Percentiles rank a stretch among this genome's conserved stretches.
These are phyloP conservation scores for Euschistus heros DNA, from an alignment of 1,140 invertebrate species.

Conservation along the genomic window DNA sequence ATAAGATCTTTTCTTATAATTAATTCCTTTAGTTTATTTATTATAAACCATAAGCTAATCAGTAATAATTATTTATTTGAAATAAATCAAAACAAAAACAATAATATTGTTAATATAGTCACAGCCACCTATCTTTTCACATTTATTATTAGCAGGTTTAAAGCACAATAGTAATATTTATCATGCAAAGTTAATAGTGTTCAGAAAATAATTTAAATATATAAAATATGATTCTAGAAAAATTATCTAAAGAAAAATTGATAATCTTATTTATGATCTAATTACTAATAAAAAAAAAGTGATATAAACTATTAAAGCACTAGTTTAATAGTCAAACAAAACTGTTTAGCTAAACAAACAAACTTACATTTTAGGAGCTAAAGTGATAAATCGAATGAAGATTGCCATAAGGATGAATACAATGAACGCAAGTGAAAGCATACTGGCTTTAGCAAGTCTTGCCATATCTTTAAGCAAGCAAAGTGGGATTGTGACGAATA, in stretches of 20 bases:
- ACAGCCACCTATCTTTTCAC: too few relatives aligned
- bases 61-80: too few relatives aligned
- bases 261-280: background rate
- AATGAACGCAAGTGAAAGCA: slow-evolving; percentile 65
- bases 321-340: slow-evolving; percentile 8
- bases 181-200: background rate
- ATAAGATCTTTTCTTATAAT: too few relatives aligned
- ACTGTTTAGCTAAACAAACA: slow-evolving; percentile 22
- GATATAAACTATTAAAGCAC: background rate
- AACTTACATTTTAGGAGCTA: slow-evolving; percentile 50
- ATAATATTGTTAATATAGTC: too few relatives aligned
- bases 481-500: slow-evolving; percentile 67
- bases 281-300: background rate
- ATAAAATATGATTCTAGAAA: too few relatives aligned
- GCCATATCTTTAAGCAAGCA: slow-evolving; percentile 74
- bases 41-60: too few relatives aligned
- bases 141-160: too few relatives aligned
- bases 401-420: slow-evolving; percentile 63
- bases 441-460: slow-evolving; percentile 64
- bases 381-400: slow-evolving; percentile 48
- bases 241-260: too few relatives aligned
- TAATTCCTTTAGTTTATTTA: too few relatives aligned
- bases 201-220: background rate
- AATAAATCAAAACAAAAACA: too few relatives aligned
- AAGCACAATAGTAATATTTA: too few relatives aligned